Evolutionary conservation across 2,113 vertebrate species (phyloP).

Genomic region (Lathamus discolor): DNA sequence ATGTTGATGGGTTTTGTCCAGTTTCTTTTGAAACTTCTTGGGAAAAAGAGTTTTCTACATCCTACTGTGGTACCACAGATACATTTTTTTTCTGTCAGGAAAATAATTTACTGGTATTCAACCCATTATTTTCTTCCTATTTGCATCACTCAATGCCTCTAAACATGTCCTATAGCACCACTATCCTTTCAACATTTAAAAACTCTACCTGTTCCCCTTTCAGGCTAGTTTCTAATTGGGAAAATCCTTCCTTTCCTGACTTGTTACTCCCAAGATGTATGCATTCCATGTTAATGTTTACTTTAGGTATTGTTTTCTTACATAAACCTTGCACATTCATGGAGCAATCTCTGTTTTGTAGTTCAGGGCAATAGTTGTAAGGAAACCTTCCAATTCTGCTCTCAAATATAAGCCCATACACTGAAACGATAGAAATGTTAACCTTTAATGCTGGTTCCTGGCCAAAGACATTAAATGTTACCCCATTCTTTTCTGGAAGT

Average conservation of each 20-base stretch:
- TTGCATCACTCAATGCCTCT: background rate
- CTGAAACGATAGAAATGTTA: background rate
- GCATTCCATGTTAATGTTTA: background rate
- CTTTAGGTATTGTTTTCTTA: background rate
- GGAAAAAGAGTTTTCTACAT: background rate
- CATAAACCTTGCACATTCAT: background rate
- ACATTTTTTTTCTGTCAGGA: background rate
- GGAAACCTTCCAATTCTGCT: background rate
- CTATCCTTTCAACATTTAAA: background rate
- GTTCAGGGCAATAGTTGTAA: background rate
- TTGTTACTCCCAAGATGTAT: background rate
- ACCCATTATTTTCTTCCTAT: background rate
- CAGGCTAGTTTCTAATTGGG: background rate
- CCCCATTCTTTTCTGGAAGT: background rate
- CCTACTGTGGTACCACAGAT: background rate
- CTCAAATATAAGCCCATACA: background rate
- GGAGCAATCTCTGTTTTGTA: background rate
- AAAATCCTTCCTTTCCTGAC: background rate
- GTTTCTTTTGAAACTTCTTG: background rate
- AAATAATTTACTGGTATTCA: background rate
- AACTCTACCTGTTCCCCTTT: background rate
- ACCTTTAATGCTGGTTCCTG: background rate
- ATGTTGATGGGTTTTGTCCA: background rate
- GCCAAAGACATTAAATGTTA: conserved; percentile 6
- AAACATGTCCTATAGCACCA: background rate